These are phyloP conservation scores for Ibidorhyncha struthersii DNA, from an alignment of 2,113 vertebrate genomes.

Conservation along the genomic window DNA sequence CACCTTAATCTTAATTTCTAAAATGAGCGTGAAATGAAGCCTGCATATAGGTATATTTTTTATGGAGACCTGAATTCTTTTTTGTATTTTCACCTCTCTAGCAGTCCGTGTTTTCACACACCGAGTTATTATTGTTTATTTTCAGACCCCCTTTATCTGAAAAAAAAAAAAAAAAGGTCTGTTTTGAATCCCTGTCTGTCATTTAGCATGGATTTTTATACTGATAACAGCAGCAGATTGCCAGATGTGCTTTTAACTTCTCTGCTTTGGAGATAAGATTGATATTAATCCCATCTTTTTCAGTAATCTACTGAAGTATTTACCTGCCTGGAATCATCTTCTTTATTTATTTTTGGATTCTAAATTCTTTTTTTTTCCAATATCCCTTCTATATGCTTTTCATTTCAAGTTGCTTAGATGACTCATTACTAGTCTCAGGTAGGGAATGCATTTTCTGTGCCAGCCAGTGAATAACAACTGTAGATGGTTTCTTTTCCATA, in stretches of 20 bases:
- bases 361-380: neutral
- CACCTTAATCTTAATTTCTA: neutral
- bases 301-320: conserved; percentile 8
- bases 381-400: neutral
- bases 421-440: neutral
- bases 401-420: conserved; percentile 3
- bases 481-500: neutral
- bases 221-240: neutral
- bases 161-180: neutral
- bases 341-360: conserved; percentile 1
- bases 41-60: neutral
- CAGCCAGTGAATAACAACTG: neutral
- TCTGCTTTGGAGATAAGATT: neutral
- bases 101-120: neutral
- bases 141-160: neutral
- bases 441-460: neutral
- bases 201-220: neutral
- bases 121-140: neutral
- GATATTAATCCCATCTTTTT: conserved; percentile 15
- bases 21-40: neutral
- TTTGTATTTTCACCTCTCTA: neutral
- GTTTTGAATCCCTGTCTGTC: neutral
- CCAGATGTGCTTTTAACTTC: conserved; percentile 11
- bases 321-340: neutral
- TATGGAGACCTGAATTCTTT: neutral